Evolutionary conservation across 1,140 invertebrate genomes (phyloP).

Genomic region (Penaeus japonicus): DNA sequence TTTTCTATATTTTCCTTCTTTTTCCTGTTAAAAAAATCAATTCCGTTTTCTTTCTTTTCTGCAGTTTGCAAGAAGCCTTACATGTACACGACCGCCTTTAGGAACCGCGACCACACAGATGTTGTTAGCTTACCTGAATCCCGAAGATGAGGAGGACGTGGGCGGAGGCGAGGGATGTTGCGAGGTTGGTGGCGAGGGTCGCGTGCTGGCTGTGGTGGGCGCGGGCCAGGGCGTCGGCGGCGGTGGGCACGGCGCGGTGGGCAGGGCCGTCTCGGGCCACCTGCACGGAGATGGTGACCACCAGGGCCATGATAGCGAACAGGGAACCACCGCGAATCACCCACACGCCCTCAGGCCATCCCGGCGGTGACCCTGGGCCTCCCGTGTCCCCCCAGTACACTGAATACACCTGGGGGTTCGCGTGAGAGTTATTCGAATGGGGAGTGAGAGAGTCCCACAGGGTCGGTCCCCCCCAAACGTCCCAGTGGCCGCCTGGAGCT

Average conservation of each 20-base stretch:
- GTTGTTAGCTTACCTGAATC: constrained; percentile 11
- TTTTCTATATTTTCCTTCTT: too few relatives aligned
- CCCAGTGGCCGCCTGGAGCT: constrained; percentile 35
- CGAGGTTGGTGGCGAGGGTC: constrained; percentile 39
- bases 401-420: constrained; percentile 24
- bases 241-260: background rate
- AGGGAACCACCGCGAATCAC: constrained; percentile 32
- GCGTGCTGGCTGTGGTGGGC: constrained; percentile 38
- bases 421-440: background rate
- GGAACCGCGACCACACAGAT: background rate
- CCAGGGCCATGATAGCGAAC: constrained; percentile 31
- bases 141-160: constrained; percentile 45
- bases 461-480: constrained; percentile 39
- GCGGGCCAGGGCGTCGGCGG: constrained; percentile 7
- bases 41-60: too few relatives aligned
- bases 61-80: too few relatives aligned
- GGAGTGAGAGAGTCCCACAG: constrained; percentile 36
- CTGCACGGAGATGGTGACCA: constrained; percentile 39
- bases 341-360: constrained; percentile 45
- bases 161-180: constrained; percentile 34
- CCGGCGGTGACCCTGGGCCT: constrained; percentile 31
- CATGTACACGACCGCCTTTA: too few relatives aligned
- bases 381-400: constrained; percentile 45
- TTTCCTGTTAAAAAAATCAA: too few relatives aligned
- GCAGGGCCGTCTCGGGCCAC: constrained; percentile 36